These are phyloP conservation scores for Papilio helenus DNA, from an alignment of 1,140 invertebrate genomes.

Conservation along the genomic window DNA sequence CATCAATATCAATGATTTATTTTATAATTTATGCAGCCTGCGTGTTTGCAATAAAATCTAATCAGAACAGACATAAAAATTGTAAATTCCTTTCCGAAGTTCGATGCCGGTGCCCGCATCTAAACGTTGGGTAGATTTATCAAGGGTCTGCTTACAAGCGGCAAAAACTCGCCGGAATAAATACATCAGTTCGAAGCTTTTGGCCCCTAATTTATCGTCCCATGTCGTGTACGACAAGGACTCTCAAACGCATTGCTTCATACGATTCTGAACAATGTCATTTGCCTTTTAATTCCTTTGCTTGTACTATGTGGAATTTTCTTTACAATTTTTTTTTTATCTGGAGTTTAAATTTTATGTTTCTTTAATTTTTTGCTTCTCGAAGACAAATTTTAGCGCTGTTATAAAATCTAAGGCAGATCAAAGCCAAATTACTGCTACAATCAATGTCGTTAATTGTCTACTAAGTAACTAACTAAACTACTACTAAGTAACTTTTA, in stretches of 20 bases:
- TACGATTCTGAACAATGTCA: slow-evolving; percentile 7
- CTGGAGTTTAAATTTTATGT: no score
- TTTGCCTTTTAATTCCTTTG: background rate
- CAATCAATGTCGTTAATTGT: no score
- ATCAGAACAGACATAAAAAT: slow-evolving; percentile 34
- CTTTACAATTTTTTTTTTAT: no score
- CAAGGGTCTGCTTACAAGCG: slow-evolving; percentile 49
- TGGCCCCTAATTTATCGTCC: slow-evolving; percentile 63
- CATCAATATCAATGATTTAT: background rate
- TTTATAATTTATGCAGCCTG: background rate
- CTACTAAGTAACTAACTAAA: no score
- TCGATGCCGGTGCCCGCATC: slow-evolving; percentile 25
- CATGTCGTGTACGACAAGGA: slow-evolving; percentile 48
- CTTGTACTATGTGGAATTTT: background rate
- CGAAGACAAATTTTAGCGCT: no score
- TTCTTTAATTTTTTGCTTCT: no score
- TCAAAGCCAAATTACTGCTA: no score
- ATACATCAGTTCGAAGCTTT: slow-evolving; percentile 56
- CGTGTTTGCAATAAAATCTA: slow-evolving; percentile 18
- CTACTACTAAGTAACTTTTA: no score
- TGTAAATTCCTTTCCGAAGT: slow-evolving; percentile 14
- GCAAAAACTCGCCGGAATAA: slow-evolving; percentile 63
- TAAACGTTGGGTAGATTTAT: slow-evolving; percentile 56
- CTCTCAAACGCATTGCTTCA: slow-evolving; percentile 31
- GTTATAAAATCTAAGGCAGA: no score